phyloP scores from a whole-genome alignment of 2,113 vertebrate genomes.

The Corydoras maculifer region DNA sequence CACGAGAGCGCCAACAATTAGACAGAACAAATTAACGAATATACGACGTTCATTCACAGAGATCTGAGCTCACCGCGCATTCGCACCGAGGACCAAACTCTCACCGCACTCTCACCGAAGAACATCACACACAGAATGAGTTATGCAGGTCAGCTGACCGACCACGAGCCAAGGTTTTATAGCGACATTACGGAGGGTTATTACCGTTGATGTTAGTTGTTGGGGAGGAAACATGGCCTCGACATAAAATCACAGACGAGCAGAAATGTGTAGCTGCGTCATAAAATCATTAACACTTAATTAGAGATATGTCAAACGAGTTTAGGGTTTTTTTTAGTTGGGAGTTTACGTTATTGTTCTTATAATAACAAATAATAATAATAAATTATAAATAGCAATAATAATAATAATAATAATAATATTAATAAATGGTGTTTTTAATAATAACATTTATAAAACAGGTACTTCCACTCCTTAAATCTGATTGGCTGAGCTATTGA shows the following conservation, averaged over 20 bases:
- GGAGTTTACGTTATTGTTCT: too few relatives aligned
- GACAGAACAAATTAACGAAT: constrained; percentile 22
- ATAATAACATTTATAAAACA: too few relatives aligned
- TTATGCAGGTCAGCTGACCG: constrained; percentile 24
- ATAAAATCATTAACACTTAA: too few relatives aligned
- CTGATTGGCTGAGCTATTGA: too few relatives aligned
- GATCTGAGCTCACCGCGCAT: constrained; percentile 8
- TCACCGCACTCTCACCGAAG: constrained; percentile 12
- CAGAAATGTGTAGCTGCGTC: background rate
- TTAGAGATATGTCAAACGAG: too few relatives aligned
- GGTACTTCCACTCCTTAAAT: too few relatives aligned
- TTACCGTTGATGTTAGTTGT: constrained; percentile 19
- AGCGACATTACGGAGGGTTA: constrained; percentile 22
- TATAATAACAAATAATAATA: too few relatives aligned
- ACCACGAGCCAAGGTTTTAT: constrained; percentile 1
- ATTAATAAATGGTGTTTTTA: too few relatives aligned
- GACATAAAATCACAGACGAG: background rate
- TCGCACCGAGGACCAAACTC: constrained; percentile 19
- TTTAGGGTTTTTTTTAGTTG: too few relatives aligned
- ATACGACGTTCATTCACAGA: background rate
- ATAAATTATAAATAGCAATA: too few relatives aligned
- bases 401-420: too few relatives aligned
- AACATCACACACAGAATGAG: constrained; percentile 19
- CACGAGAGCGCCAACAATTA: constrained; percentile 12
- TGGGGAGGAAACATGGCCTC: constrained; percentile 9